phyloP scores from a whole-genome alignment of 1,140 invertebrate species.

The Drosophila lowei region DNA sequence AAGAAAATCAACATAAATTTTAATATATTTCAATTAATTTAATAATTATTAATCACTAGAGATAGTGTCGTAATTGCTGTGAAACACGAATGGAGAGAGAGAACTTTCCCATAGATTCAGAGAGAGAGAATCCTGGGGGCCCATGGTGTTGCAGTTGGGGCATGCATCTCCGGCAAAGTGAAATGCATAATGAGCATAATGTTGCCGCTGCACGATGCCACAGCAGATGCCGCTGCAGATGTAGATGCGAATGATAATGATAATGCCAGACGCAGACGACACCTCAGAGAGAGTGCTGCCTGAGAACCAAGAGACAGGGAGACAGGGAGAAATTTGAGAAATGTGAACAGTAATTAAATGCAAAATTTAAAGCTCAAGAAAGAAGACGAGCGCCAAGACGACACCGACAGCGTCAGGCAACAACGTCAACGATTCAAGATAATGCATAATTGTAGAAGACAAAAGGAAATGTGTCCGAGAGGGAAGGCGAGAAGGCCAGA shows the following conservation, averaged over 20 bases:
- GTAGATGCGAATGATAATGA: constrained; percentile 53
- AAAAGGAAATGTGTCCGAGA: constrained; percentile 68
- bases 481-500: constrained; percentile 27
- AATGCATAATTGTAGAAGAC: constrained; percentile 76
- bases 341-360: constrained; percentile 78
- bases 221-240: no score
- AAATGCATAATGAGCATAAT: constrained; percentile 77
- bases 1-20: no score
- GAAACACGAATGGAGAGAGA: constrained; percentile 45
- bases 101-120: constrained; percentile 62
- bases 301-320: constrained; percentile 4
- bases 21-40: no score
- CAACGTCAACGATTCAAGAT: constrained; percentile 54
- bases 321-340: constrained; percentile 70
- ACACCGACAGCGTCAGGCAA: constrained; percentile 3
- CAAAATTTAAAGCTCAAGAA: constrained; percentile 65
- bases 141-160: neutral
- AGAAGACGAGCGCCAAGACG: constrained; percentile 14
- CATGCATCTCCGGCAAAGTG: constrained; percentile 34
- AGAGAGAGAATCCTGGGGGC: neutral
- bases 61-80: neutral
- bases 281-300: constrained; percentile 44
- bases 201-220: constrained; percentile 56
- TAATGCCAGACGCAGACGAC: constrained; percentile 54
- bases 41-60: no score